Evolutionary conservation across 2,113 vertebrate species (phyloP).

Genomic region (Alethe castanea): DNA sequence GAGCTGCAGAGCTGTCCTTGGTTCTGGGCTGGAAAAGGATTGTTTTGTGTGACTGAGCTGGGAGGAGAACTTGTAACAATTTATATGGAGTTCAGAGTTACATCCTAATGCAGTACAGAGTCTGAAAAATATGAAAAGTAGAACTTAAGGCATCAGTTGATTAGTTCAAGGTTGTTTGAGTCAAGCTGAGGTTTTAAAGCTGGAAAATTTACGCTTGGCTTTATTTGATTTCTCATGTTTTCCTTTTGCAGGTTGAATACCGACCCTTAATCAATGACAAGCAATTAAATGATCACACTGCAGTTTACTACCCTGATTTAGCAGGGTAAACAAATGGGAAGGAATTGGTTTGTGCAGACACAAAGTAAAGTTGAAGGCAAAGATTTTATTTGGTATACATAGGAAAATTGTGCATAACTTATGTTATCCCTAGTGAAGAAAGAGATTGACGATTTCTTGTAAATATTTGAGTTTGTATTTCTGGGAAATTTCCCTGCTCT

Average conservation of each 20-base stretch:
- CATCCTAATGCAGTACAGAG: too few relatives aligned
- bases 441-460: constrained; percentile 60
- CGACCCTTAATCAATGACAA: neutral
- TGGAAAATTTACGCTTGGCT: neutral
- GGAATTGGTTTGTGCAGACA: constrained; percentile 38
- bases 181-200: neutral
- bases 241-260: neutral
- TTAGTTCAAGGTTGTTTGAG: neutral
- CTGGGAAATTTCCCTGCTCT: constrained; percentile 49
- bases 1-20: too few relatives aligned
- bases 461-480: constrained; percentile 74
- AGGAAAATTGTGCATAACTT: constrained; percentile 67
- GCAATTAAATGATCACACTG: neutral
- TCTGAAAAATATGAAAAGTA: too few relatives aligned
- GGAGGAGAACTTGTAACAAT: too few relatives aligned
- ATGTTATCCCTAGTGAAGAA: constrained; percentile 62
- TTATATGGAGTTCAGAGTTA: too few relatives aligned
- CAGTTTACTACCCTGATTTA: neutral
- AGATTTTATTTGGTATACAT: constrained; percentile 65
- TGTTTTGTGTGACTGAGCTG: too few relatives aligned
- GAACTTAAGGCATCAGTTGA: too few relatives aligned
- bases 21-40: too few relatives aligned
- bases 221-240: neutral
- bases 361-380: constrained; percentile 67
- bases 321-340: neutral